phyloP scores from a whole-genome alignment of 35 echinoderm and acorn worm species.

The Patiria miniata region DNA sequence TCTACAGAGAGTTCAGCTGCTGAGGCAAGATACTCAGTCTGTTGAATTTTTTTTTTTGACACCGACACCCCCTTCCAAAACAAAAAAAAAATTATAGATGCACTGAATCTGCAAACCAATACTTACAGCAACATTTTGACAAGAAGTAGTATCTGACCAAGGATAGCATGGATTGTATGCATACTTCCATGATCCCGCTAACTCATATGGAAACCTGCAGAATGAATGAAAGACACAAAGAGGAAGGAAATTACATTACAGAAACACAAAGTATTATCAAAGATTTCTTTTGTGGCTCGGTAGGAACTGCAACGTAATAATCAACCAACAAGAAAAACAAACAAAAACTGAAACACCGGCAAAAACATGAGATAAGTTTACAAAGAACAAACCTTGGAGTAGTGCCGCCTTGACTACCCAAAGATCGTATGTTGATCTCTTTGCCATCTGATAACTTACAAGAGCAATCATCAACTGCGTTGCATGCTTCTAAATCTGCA shows the following conservation, averaged over 20 bases:
- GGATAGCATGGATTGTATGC: conserved; percentile 16
- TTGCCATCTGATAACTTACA: neutral
- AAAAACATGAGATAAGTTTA: neutral
- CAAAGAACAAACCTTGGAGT: neutral
- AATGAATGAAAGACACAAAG: neutral
- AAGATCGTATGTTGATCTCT: neutral
- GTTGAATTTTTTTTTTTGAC: no score
- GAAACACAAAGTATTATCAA: neutral
- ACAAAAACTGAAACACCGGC: neutral
- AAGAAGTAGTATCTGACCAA: neutral
- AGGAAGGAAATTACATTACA: neutral
- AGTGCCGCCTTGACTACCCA: neutral
- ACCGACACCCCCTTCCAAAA: no score
- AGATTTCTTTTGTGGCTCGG: neutral
- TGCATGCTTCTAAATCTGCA: neutral
- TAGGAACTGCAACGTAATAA: neutral
- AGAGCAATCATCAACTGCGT: neutral
- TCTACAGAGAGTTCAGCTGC: no score
- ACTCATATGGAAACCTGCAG: neutral
- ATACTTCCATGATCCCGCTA: conserved; percentile 4
- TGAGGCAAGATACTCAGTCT: no score
- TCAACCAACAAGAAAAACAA: neutral
- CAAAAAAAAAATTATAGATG: no score
- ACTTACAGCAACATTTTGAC: neutral
- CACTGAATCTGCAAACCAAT: neutral